A percentile compares a stretch with the other conserved stretches of the same genome.
phyloP scores from a whole-genome alignment of 2,113 vertebrate genomes.

The Uria lomvia region DNA sequence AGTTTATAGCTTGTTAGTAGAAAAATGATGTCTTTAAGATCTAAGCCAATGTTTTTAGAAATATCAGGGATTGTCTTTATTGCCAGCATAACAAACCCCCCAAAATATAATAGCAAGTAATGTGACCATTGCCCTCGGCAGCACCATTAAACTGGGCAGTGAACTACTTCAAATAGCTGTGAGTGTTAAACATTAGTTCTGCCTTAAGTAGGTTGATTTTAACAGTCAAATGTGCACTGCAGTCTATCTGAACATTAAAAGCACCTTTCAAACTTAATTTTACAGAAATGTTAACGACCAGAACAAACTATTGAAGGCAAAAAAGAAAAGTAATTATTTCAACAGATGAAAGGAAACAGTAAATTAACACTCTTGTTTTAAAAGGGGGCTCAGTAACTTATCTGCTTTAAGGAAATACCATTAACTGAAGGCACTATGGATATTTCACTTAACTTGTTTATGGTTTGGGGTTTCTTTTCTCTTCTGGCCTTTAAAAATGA shows the following conservation, averaged over 20 bases:
- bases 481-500: constrained; percentile 52
- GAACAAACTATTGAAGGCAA: constrained; percentile 71
- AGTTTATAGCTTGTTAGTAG: constrained; percentile 35
- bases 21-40: constrained; percentile 21
- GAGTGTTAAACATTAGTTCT: constrained; percentile 76
- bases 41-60: constrained; percentile 39
- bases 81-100: constrained; percentile 31
- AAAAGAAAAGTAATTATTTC: constrained; percentile 78
- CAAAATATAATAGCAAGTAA: constrained; percentile 37
- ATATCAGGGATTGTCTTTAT: constrained; percentile 48
- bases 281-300: constrained; percentile 80
- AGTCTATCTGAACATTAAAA: constrained; percentile 77
- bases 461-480: constrained; percentile 27
- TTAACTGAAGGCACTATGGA: constrained; percentile 41
- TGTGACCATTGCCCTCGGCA: constrained; percentile 69
- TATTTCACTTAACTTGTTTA: constrained; percentile 41
- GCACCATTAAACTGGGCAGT: constrained; percentile 74
- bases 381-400: constrained; percentile 36
- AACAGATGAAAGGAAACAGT: constrained; percentile 80
- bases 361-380: constrained; percentile 70
- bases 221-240: constrained; percentile 68
- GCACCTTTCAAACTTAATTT: constrained; percentile 76
- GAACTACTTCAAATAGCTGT: constrained; percentile 77
- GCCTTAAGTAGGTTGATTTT: constrained; percentile 72
- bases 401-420: constrained; percentile 60